Percentiles rank a stretch among this genome's conserved stretches.
These are phyloP conservation scores for Eucera pruinosa DNA, from an alignment of 2,888 invertebrate species.

Conservation along the genomic window DNA sequence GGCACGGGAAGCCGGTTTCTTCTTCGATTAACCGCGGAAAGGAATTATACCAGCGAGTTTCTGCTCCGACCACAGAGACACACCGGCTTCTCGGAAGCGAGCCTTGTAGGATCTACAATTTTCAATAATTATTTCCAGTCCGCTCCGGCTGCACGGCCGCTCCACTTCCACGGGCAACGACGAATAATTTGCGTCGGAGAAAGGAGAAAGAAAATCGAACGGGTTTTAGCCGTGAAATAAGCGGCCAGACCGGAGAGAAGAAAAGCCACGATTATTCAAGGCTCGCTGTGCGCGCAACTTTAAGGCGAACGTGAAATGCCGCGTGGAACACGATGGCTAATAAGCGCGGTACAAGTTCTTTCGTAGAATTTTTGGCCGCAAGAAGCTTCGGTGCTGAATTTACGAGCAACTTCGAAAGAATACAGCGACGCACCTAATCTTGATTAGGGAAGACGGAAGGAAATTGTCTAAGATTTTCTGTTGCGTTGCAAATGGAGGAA, in stretches of 20 bases:
- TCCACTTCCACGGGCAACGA: conserved; percentile 18
- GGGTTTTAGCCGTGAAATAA: background rate
- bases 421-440: no score
- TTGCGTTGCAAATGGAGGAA: no score
- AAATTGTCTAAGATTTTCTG: no score
- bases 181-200: conserved; percentile 29
- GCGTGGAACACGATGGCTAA: no score
- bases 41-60: conserved; percentile 26
- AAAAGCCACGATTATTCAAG: background rate
- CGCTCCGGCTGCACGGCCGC: background rate
- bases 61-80: conserved; percentile 46
- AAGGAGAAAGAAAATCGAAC: conserved; percentile 20
- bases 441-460: no score
- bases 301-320: no score
- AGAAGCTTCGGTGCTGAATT: no score
- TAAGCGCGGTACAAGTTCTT: no score
- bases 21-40: conserved; percentile 48
- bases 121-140: conserved; percentile 49
- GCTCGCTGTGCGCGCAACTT: no score
- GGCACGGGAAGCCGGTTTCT: conserved; percentile 47
- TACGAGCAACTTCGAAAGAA: no score
- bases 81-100: conserved; percentile 41
- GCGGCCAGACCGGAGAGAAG: no score
- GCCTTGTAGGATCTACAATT: conserved; percentile 38
- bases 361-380: no score